Evolutionary conservation across 1,140 invertebrate species (phyloP).

Genomic region (Ceratosolen solmsi): DNA sequence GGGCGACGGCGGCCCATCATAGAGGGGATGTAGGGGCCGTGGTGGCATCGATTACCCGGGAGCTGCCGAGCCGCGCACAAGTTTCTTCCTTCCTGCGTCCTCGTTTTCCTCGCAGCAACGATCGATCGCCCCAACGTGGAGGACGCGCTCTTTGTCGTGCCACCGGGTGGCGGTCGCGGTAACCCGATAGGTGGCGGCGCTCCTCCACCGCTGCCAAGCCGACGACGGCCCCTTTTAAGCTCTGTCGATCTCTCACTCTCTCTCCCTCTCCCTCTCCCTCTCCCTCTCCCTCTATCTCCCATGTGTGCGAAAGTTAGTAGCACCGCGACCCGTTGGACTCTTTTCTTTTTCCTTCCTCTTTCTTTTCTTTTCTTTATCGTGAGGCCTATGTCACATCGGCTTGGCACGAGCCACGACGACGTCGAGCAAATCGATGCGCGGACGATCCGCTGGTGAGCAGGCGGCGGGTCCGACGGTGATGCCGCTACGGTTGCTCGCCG

Average conservation of each 20-base stretch:
- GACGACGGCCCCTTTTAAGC: background rate
- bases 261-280: conserved; percentile 5
- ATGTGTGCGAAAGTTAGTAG: background rate
- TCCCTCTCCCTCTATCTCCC: background rate
- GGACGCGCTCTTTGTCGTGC: conserved; percentile 6
- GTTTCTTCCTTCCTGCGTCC: conserved; percentile 38
- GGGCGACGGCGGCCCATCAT: no score
- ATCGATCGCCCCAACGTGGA: background rate
- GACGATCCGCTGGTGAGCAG: background rate
- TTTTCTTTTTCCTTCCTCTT: background rate
- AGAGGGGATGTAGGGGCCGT: background rate
- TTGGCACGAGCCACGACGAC: conserved; percentile 1
- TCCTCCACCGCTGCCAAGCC: conserved; percentile 10
- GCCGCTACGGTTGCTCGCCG: background rate
- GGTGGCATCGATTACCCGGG: conserved; percentile 48
- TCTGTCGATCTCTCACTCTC: background rate
- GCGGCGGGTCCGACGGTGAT: background rate
- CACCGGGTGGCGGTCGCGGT: background rate
- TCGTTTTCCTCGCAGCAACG: conserved; percentile 42
- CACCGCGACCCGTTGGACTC: background rate
- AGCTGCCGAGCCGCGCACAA: background rate
- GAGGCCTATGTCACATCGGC: background rate
- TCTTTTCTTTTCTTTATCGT: conserved; percentile 16
- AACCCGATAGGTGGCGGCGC: conserved; percentile 10
- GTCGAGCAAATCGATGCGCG: background rate